Percentiles rank a stretch among this genome's conserved stretches.
These are phyloP conservation scores for Vulpes lagopus DNA, from an alignment of 2,113 vertebrate species.

Conservation along the genomic window DNA sequence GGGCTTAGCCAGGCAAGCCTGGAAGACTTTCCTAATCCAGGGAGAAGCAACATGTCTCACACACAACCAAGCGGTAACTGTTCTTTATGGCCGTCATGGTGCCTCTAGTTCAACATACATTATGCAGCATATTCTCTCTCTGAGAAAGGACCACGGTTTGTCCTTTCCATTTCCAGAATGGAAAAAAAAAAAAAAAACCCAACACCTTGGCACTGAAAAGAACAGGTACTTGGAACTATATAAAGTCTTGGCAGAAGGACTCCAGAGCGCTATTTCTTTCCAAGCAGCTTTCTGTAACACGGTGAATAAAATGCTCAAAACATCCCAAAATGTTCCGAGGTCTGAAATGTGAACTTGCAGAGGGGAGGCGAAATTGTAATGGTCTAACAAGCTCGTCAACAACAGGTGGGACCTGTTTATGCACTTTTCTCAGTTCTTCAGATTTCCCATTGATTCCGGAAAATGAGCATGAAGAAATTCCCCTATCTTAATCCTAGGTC, in stretches of 20 bases:
- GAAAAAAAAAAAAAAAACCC: background rate
- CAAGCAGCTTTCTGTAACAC: background rate
- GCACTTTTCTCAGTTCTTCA: conserved; percentile 9
- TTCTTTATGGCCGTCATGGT: background rate
- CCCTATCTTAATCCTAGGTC: background rate
- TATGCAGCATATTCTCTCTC: background rate
- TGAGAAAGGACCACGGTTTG: background rate
- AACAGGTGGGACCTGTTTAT: background rate
- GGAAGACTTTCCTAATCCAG: background rate
- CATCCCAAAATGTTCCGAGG: background rate
- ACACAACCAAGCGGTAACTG: background rate
- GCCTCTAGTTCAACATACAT: background rate
- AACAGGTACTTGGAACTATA: conserved; percentile 23
- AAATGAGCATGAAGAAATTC: background rate
- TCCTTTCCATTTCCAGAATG: conserved; percentile 5
- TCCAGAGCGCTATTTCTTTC: background rate
- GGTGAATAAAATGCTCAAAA: background rate
- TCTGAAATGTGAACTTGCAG: background rate
- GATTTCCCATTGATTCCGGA: conserved; percentile 16
- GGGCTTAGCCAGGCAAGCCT: background rate
- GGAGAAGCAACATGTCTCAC: conserved; percentile 38
- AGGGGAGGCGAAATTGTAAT: conserved; percentile 17
- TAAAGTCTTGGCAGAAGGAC: conserved; percentile 34
- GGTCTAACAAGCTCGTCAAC: background rate
- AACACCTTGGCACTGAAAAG: background rate